Percentiles rank a stretch among this genome's conserved stretches.
Evolutionary conservation across 2,113 vertebrate species (phyloP).

Genomic region (Mirounga angustirostris): DNA sequence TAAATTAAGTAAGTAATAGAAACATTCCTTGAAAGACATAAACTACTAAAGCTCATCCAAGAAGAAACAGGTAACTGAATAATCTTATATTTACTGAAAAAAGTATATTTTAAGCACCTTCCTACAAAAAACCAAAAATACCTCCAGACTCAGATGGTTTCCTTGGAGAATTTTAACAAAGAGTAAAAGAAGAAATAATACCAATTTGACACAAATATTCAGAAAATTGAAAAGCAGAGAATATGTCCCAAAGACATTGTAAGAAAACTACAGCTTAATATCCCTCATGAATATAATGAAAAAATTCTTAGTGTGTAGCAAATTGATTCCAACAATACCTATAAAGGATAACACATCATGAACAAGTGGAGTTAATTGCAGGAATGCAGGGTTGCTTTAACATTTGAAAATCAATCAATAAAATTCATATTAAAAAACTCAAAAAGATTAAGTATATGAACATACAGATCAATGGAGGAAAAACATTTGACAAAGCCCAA

Average conservation of each 20-base stretch:
- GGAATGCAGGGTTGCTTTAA: not conserved
- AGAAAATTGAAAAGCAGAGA: not conserved
- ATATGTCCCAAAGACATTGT: not conserved
- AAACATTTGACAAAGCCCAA: not conserved
- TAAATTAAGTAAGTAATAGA: not conserved
- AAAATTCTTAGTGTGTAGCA: not conserved
- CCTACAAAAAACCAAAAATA: not conserved
- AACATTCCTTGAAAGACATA: not conserved
- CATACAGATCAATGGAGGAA: not conserved
- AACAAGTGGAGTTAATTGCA: not conserved
- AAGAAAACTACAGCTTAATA: not conserved
- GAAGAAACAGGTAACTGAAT: not conserved
- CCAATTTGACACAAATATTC: not conserved
- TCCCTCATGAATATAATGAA: not conserved
- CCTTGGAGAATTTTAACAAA: not conserved
- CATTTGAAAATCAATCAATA: not conserved
- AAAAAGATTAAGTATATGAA: not conserved
- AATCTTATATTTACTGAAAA: not conserved
- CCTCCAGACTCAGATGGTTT: not conserved
- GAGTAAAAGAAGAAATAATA: not conserved
- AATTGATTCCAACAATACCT: not conserved
- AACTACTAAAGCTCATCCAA: not conserved
- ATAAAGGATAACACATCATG: not conserved
- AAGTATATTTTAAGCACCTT: not conserved
- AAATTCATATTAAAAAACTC: not conserved